Conservation (phyloP, 2,797 vertebrate genomes). For the Acanthis flammea region DNA sequence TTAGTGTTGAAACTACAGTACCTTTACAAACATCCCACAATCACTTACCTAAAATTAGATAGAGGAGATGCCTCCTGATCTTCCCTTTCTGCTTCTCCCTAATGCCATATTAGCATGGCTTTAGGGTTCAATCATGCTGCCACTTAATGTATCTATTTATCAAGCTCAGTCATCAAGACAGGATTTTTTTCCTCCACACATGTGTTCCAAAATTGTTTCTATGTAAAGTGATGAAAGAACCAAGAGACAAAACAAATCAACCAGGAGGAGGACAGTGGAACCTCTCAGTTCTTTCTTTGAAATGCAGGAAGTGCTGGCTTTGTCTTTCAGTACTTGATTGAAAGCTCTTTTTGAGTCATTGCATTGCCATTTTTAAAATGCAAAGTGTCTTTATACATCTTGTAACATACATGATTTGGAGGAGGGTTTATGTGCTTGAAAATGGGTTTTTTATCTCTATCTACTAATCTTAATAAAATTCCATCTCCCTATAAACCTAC, state of each 20-base stretch:
- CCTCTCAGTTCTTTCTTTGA: not conserved
- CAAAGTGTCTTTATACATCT: not conserved
- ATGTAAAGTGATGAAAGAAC: not conserved
- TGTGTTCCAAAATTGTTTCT: not conserved
- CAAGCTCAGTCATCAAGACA: not conserved
- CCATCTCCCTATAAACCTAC: not conserved
- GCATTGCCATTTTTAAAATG: not conserved
- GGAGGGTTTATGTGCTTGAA: not conserved
- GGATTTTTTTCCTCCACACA: not conserved
- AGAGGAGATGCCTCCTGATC: not conserved
- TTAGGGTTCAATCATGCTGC: not conserved
- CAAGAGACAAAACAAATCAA: not conserved
- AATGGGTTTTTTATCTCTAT: not conserved
- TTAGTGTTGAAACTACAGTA: not conserved
- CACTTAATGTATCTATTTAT: not conserved
- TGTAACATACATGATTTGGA: not conserved
- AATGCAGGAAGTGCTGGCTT: not conserved
- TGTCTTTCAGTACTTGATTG: no score
- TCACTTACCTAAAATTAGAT: not conserved
- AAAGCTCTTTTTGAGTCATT: not conserved
- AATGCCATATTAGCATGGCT: not conserved
- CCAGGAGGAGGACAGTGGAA: not conserved
- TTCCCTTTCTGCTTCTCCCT: not conserved
- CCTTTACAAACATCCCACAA: not conserved
- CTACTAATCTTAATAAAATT: not conserved